Conservation (phyloP, 2,113 vertebrate species). For the Psilopogon haemacephalus region DNA sequence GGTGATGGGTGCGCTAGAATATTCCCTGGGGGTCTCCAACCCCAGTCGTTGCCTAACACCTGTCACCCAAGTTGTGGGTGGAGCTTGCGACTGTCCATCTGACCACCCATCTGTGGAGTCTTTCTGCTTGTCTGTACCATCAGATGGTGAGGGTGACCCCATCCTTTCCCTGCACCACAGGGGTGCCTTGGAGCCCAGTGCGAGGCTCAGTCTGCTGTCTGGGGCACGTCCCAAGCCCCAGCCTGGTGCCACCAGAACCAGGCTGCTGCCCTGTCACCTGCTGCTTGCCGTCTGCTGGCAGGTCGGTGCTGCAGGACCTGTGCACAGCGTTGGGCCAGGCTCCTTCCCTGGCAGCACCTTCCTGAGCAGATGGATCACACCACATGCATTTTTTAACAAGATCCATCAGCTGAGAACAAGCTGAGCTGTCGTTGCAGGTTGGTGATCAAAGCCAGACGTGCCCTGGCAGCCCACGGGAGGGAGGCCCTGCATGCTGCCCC, state of each 20-base stretch:
- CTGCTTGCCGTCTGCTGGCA: background rate
- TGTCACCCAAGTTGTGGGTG: background rate
- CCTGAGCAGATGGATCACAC: background rate
- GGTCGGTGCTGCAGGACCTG: accelerated
- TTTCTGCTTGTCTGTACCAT: background rate
- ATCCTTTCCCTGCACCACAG: background rate
- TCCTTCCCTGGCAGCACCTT: background rate
- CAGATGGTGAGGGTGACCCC: background rate
- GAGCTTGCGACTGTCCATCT: background rate
- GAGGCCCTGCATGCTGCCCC: background rate
- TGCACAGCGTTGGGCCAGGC: accelerated
- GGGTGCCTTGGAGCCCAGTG: background rate
- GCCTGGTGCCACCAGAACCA: background rate
- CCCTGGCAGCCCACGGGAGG: background rate
- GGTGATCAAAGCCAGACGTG: slow-evolving; percentile 21
- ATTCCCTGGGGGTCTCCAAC: background rate
- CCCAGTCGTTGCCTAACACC: accelerated
- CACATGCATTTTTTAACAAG: slow-evolving; percentile 43
- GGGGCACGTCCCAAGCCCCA: background rate
- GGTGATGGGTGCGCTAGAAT: background rate
- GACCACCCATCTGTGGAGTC: accelerated
- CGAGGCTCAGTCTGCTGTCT: background rate
- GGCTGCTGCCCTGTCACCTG: background rate
- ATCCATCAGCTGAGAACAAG: background rate
- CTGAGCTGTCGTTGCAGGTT: background rate